These are phyloP conservation scores for Salpingus planirostris DNA, from an alignment of 2,888 invertebrate species.

Conservation along the genomic window DNA sequence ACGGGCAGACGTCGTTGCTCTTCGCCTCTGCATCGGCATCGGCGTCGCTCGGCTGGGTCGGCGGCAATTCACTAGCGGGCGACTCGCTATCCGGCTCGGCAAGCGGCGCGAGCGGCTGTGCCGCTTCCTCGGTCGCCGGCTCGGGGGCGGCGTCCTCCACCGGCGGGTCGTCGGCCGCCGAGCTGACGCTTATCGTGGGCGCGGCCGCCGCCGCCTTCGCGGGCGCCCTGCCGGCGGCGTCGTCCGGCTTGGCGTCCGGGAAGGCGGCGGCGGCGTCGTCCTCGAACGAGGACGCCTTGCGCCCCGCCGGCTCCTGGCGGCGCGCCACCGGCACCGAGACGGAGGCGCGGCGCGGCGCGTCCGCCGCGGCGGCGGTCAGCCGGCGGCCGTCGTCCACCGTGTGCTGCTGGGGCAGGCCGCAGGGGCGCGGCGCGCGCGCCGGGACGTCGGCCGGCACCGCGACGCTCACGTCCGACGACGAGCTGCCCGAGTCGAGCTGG, in stretches of 20 bases:
- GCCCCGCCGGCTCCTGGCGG: slow-evolving; percentile 30
- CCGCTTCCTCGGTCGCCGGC: slow-evolving; percentile 1
- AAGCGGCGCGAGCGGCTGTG: slow-evolving; percentile 50
- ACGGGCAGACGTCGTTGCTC: slow-evolving; percentile 82
- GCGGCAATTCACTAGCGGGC: slow-evolving; percentile 54
- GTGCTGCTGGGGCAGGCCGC: slow-evolving; percentile 56
- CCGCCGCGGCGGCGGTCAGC: slow-evolving; percentile 44
- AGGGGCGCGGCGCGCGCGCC: slow-evolving; percentile 48
- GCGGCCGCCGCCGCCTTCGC: slow-evolving; percentile 40
- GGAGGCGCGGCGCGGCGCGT: slow-evolving; percentile 37
- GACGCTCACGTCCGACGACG: slow-evolving; percentile 66
- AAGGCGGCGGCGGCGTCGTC: slow-evolving; percentile 33
- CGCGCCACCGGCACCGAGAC: slow-evolving; percentile 42
- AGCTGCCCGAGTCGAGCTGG: slow-evolving; percentile 60
- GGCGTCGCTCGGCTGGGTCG: slow-evolving; percentile 22
- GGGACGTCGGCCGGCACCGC: slow-evolving; percentile 32
- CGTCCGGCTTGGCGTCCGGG: slow-evolving; percentile 36
- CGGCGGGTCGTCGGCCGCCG: slow-evolving; percentile 53
- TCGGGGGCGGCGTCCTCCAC: slow-evolving; percentile 8
- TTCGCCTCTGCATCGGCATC: slow-evolving; percentile 43
- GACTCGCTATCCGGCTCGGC: slow-evolving; percentile 62
- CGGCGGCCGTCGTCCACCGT: slow-evolving; percentile 51
- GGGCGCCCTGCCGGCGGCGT: slow-evolving; percentile 39
- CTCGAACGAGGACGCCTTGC: slow-evolving; percentile 44
- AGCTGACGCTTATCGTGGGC: slow-evolving; percentile 64